Evolutionary conservation across 2,113 vertebrate species (phyloP), one percentile per base, ranked within the genome.

Genomic region (Psephotus haematonotus): DNA sequence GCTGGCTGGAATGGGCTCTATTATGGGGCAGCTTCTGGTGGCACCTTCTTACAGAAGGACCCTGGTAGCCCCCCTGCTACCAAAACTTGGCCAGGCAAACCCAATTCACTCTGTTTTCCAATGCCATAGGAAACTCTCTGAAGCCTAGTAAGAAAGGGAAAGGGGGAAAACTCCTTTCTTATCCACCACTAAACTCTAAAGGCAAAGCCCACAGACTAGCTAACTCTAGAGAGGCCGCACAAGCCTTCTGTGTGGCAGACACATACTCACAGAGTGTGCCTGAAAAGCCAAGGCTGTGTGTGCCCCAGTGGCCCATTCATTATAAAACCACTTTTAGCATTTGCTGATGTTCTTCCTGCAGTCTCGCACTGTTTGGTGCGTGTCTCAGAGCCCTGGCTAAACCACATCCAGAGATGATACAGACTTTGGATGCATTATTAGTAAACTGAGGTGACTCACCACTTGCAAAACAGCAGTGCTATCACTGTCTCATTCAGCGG

Each of bases 31-130:
- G 28, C 35, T 84, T 81, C 68, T 6, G 13, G 18, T 57, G 19
- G 6, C 35, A 63, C 1, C 25, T 67, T 67, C 57, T 81, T 69
- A 67, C 10, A 62, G 64, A 60, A 72, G 13, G 24, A 29, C 10
- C 2, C 3, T 3, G 10, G 28, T 20, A 57, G 15, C 6, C 4
- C 13, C 1, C 6, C 47, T 4, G 2, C 27, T 62, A 43, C 33
- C 29, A 62, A 89, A 86, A 70, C 28, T 22, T 75, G 14, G 8
- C 31, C 28, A 10, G 3, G 2, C 55, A 75, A 65, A 50, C 22
- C 43, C 24, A 41, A 7, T n/a, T 9, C 11, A 17, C 18, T 3
- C 44, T 37, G 8, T 35, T 87, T 64, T 64, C 11, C 41, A n/a
- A 1, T 8, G 20, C 9, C 6, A 2, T 11, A 33, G 12, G 20